Conservation (phyloP, 2,888 invertebrate species). For the Eupsilia transversa region DNA sequence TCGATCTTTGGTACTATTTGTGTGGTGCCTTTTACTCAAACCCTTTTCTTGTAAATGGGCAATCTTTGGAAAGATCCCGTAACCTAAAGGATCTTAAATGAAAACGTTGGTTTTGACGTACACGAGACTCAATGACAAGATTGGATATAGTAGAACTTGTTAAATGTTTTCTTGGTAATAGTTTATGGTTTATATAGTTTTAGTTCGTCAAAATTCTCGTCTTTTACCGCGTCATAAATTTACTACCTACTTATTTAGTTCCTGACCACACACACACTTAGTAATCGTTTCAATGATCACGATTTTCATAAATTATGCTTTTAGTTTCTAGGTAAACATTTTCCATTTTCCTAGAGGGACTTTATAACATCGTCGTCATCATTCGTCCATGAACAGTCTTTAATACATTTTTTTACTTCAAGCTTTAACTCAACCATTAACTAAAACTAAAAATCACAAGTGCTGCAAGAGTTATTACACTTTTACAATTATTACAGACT, state of each 20-base stretch:
- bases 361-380: conserved; percentile 33
- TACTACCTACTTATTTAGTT: conserved; percentile 8
- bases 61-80: too few species aligned
- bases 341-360: not conserved
- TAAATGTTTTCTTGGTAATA: too few species aligned
- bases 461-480: conserved; percentile 38
- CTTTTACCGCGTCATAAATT: conserved; percentile 4
- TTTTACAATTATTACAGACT: conserved; percentile 31
- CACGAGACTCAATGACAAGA: too few species aligned
- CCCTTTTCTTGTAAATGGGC: too few species aligned
- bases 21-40: not conserved
- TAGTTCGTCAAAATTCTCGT: too few species aligned
- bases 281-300: conserved; percentile 14
- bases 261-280: conserved; percentile 7
- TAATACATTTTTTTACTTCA: not conserved
- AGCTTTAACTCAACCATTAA: conserved; percentile 9
- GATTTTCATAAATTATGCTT: conserved; percentile 13
- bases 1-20: not conserved
- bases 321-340: conserved; percentile 11
- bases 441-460: conserved; percentile 4
- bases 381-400: not conserved
- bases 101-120: too few species aligned
- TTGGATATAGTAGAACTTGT: too few species aligned
- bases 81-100: too few species aligned
- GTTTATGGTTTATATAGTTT: too few species aligned